Evolutionary conservation across 2,888 invertebrate genomes (phyloP).

Genomic region (Phortica magna): DNA sequence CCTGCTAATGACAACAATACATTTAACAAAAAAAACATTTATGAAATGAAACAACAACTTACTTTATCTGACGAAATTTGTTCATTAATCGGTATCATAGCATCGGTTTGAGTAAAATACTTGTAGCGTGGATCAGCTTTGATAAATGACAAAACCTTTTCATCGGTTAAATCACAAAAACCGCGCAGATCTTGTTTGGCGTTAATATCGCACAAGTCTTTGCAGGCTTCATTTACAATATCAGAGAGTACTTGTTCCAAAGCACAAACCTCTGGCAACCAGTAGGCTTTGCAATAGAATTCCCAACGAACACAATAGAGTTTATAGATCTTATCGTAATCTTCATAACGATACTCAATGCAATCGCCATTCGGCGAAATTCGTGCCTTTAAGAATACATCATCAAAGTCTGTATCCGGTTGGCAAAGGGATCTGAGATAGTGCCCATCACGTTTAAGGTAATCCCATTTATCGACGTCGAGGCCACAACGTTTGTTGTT

Average conservation of each 20-base stretch:
- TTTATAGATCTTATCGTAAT: slow-evolving; percentile 77
- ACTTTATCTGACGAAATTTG: too few relatives aligned
- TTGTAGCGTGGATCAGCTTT: slow-evolving; percentile 46
- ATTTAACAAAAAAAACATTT: background rate
- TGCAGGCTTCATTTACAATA: slow-evolving; percentile 41
- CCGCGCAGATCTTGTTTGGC: slow-evolving; percentile 44
- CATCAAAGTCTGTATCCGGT: slow-evolving; percentile 65
- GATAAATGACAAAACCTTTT: slow-evolving; percentile 49
- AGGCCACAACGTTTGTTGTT: slow-evolving; percentile 81
- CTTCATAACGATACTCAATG: slow-evolving; percentile 79
- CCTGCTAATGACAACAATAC: background rate
- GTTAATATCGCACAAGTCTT: slow-evolving; percentile 30
- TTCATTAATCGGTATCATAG: background rate
- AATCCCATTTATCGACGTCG: slow-evolving; percentile 85
- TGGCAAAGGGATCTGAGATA: slow-evolving; percentile 53
- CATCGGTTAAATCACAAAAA: slow-evolving; percentile 57
- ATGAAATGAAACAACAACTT: too few relatives aligned
- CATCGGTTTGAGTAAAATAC: slow-evolving; percentile 36
- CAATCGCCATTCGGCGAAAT: slow-evolving; percentile 65
- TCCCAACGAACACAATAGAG: slow-evolving; percentile 78
- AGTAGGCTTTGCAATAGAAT: slow-evolving; percentile 79
- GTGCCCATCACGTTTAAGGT: slow-evolving; percentile 81
- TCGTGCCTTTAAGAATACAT: slow-evolving; percentile 67
- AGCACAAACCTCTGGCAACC: slow-evolving; percentile 77
- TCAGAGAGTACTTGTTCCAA: slow-evolving; percentile 66